Evolutionary conservation across 2,797 vertebrate genomes (phyloP), one percentile per base, ranked within the genome.

Genomic region (Tolypeutes matacus): DNA sequence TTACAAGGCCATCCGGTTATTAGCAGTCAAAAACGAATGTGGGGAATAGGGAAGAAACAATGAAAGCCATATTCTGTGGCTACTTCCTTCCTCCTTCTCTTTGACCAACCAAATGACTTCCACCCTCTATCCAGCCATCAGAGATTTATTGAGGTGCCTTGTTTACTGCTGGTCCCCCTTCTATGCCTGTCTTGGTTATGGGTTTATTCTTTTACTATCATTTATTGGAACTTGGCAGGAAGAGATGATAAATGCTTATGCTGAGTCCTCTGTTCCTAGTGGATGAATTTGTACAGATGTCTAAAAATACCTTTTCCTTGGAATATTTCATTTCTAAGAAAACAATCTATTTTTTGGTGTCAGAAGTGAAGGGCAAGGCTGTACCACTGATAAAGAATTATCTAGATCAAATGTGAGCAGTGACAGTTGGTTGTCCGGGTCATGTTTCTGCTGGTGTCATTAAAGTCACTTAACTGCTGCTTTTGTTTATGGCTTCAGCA

Each of bases 331-430:
- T 93, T 90, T 93, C 85, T 77, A 93, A 94, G 92, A 84, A 96
- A 96, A 83, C 51, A 20, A 53, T 93, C 85, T 89, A 31, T 93
- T 94, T 62, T 93, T 70, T 92, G 78, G 53, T 96, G 82, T 92
- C 85, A 94, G 90, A 92, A 95, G 90, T 91, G 96, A 97, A 95
- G 70, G 90, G 69, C 88, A 96, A 89, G n/a, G 7, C 46, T 95
- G 60, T 84, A 72, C 27, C 56, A 1, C 23, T 86, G 13, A 36
- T 82, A 84, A 92, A 87, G 64, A 95, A 92, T 86, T 80, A 95
- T 86, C 56, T 73, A 81, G 81, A 83, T 95, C 95, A 97, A 77
- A 84, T 85, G 51, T 14, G 67, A 93, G 58, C 60, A 77, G 86
- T 89, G 86, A 56, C 53, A 84, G 88, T 93, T 91, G 93, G 88